Evolutionary conservation across 1,140 invertebrate species (phyloP).

Genomic region (Bombus confusus): DNA sequence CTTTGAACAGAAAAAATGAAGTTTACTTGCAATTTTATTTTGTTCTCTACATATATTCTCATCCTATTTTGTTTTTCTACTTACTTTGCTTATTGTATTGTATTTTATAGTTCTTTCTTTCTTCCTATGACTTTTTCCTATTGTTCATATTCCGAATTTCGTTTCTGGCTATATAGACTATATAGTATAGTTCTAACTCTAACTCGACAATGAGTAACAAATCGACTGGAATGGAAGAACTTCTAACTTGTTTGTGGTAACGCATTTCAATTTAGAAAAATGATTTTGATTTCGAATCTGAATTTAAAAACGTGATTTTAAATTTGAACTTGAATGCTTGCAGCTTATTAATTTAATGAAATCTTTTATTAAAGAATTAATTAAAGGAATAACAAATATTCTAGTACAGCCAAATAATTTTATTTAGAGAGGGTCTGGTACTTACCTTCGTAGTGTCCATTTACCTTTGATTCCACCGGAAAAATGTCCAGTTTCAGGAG

Average conservation of each 20-base stretch:
- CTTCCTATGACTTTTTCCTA: background rate
- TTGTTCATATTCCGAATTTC: background rate
- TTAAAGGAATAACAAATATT: background rate
- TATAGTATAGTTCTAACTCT: too few species aligned
- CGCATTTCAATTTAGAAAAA: too few species aligned
- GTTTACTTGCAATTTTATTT: background rate
- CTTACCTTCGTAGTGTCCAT: slow-evolving; percentile 62
- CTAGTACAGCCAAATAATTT: background rate
- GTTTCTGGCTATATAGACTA: too few species aligned
- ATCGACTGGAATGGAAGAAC: too few species aligned
- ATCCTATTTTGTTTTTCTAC: background rate
- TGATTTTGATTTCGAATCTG: too few species aligned
- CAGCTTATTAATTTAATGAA: too few species aligned
- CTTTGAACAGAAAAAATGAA: too few species aligned
- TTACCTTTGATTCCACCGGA: slow-evolving; percentile 64
- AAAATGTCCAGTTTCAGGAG: slow-evolving; percentile 44
- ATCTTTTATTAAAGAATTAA: too few species aligned
- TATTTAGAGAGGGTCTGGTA: slow-evolving; percentile 42
- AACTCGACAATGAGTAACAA: too few species aligned
- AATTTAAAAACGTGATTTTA: background rate
- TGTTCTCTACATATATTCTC: too few species aligned
- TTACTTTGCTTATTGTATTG: background rate
- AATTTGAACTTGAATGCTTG: background rate
- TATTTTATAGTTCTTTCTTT: background rate
- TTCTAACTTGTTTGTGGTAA: too few species aligned